phyloP scores from a whole-genome alignment of 2,113 vertebrate species.

The Oxyruncus cristatus region DNA sequence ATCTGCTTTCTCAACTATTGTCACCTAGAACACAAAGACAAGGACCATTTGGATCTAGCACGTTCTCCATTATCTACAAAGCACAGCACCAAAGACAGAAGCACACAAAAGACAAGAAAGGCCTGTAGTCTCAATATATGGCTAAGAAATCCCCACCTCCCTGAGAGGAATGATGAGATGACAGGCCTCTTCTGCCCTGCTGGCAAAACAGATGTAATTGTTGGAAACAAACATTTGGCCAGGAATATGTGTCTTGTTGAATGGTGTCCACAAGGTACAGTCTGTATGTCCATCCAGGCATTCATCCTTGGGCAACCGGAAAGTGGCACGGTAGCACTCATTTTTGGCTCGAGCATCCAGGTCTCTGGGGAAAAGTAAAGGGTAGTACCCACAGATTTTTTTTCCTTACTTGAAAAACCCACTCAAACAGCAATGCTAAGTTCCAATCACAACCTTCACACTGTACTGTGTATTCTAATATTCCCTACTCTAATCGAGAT shows the following conservation, averaged over 20 bases:
- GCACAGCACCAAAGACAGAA: neutral
- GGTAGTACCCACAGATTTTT: neutral
- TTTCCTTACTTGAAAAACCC: neutral
- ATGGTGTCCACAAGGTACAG: constrained; percentile 95
- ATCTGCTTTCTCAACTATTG: constrained; percentile 95
- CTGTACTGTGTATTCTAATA: neutral
- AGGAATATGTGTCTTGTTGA: constrained; percentile 91
- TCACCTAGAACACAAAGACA: constrained; percentile 79
- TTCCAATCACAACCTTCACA: neutral
- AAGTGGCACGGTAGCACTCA: constrained; percentile 88
- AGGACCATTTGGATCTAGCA: neutral
- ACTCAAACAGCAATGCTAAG: neutral
- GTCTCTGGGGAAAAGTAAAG: constrained; percentile 76
- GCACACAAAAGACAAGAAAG: neutral
- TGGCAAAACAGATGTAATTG: constrained; percentile 97
- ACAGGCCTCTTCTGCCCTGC: constrained; percentile 90
- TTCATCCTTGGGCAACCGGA: constrained; percentile 90
- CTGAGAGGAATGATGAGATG: constrained; percentile 94
- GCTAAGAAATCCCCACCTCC: constrained; percentile 78
- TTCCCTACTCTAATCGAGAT: constrained; percentile 35
- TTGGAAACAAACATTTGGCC: constrained; percentile 98
- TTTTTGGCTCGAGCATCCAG: constrained; percentile 95
- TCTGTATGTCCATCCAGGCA: constrained; percentile 93
- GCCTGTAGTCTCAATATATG: neutral
- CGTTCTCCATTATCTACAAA: neutral